Percentiles rank a stretch among this genome's conserved stretches.
phyloP scores from a whole-genome alignment of 2,113 vertebrate species.

The Atlantisia rogersi region DNA sequence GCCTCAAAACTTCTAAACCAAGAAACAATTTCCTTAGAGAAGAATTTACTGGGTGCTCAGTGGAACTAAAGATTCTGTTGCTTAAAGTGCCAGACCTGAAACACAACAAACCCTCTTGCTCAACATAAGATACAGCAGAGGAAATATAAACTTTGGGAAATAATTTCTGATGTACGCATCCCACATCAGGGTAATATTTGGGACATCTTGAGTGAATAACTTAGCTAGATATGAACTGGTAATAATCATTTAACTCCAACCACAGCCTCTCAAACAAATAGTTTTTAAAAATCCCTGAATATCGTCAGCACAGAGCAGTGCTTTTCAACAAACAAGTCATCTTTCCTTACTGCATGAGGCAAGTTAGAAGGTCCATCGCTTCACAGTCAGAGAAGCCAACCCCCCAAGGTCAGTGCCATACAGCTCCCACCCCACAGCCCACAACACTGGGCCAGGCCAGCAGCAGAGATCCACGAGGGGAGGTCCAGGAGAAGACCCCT shows the following conservation, averaged over 20 bases:
- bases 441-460: accelerated
- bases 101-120: background rate
- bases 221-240: background rate
- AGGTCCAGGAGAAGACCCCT: accelerated
- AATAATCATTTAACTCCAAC: background rate
- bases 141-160: background rate
- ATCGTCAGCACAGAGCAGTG: background rate
- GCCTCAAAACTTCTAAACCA: background rate
- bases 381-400: background rate
- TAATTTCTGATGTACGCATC: background rate
- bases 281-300: too few relatives aligned
- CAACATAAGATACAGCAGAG: background rate
- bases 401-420: accelerated
- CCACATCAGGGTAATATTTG: background rate
- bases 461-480: background rate
- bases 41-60: background rate
- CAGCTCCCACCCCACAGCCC: background rate
- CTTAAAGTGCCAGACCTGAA: background rate
- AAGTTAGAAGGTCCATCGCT: accelerated
- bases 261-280: background rate
- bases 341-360: accelerated
- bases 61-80: background rate
- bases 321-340: background rate
- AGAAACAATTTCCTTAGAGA: background rate
- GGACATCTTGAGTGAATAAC: background rate